These are phyloP conservation scores for Cyanistes caeruleus DNA, from an alignment of 2,113 vertebrate species.

Conservation along the genomic window DNA sequence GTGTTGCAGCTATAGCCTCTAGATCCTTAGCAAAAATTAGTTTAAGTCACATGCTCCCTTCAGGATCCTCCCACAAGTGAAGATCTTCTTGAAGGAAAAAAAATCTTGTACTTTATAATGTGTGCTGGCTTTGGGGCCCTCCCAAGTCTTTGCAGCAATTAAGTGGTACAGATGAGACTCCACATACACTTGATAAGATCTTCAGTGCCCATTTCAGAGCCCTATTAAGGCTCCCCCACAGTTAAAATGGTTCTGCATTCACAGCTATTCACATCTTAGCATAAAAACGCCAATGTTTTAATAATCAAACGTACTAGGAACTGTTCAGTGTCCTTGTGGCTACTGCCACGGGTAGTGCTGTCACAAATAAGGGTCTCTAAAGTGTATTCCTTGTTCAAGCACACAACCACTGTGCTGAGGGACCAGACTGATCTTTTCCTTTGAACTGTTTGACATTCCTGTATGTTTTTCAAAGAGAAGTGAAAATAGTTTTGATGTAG, in stretches of 20 bases:
- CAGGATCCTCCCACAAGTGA: neutral
- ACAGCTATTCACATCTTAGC: neutral
- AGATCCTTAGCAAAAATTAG: neutral
- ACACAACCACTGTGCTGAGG: neutral
- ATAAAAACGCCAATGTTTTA: neutral
- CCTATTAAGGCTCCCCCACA: neutral
- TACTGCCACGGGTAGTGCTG: neutral
- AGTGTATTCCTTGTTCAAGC: neutral
- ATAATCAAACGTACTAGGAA: neutral
- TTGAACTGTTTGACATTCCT: neutral
- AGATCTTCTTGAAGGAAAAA: neutral
- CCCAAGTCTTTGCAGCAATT: neutral
- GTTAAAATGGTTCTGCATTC: neutral
- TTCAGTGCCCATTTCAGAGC: neutral
- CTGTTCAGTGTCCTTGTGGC: neutral
- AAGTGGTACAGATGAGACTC: neutral
- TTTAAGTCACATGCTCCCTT: neutral
- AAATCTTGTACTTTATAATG: neutral
- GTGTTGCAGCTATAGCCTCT: neutral
- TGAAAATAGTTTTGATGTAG: neutral
- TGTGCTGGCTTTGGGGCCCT: neutral
- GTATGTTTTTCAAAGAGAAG: neutral
- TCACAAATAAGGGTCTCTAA: neutral
- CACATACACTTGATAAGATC: neutral
- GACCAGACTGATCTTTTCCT: neutral